Conservation (phyloP, 2,888 invertebrate genomes). For the Nasonia oneida region DNA sequence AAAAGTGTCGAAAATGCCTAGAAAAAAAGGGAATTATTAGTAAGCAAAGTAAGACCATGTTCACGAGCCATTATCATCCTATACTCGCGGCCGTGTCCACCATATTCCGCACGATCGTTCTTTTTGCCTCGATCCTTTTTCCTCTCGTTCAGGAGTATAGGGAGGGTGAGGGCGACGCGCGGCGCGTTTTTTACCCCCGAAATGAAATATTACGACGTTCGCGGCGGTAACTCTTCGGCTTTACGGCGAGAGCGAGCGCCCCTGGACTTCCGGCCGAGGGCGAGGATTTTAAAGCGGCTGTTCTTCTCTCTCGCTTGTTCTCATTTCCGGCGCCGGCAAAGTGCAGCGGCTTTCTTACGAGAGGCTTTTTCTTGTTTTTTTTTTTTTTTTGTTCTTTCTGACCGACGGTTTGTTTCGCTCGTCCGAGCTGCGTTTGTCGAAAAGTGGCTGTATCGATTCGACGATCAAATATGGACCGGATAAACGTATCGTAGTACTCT, state of each 20-base stretch:
- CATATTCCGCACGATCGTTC: neutral
- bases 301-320: conserved; percentile 54
- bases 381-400: neutral
- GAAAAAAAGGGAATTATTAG: no score
- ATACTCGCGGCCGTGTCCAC: neutral
- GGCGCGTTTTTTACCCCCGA: conserved; percentile 57
- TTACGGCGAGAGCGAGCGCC: conserved; percentile 61
- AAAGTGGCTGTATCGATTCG: no score
- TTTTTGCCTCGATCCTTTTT: conserved; percentile 1
- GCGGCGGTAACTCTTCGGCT: conserved; percentile 68
- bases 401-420: neutral
- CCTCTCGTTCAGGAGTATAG: conserved; percentile 16
- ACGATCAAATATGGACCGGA: no score
- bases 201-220: conserved; percentile 71
- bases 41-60: no score
- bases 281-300: conserved; percentile 65
- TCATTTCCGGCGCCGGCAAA: conserved; percentile 55
- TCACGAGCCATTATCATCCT: neutral
- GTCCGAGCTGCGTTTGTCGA: neutral
- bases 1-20: no score
- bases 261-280: conserved; percentile 65
- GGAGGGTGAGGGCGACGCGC: neutral
- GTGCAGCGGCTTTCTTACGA: conserved; percentile 8
- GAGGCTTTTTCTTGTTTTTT: neutral
- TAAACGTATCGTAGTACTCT: no score